Conservation (phyloP, 2,888 invertebrate genomes). For the Pyrrhosoma nymphula region DNA sequence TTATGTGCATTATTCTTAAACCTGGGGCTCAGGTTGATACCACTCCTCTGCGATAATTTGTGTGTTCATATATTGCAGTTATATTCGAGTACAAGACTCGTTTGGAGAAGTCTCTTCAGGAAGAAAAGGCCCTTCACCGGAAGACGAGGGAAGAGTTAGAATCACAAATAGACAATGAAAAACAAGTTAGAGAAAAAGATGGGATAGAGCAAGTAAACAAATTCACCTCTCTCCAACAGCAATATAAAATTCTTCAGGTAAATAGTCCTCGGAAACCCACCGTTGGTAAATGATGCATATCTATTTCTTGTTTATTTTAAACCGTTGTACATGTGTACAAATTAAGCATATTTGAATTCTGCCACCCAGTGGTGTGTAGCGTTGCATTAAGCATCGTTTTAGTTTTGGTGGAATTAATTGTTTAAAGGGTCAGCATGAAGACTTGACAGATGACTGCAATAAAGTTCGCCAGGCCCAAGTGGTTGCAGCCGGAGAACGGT, state of each 20-base stretch:
- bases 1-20: neutral
- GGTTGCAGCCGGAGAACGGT: conserved; percentile 76
- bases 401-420: neutral
- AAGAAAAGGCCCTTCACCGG: conserved; percentile 80
- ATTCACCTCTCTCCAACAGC: conserved; percentile 80
- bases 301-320: neutral
- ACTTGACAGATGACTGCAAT: conserved; percentile 79
- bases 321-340: neutral
- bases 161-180: conserved; percentile 78
- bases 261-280: conserved; percentile 47
- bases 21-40: neutral
- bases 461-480: conserved; percentile 78
- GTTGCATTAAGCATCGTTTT: neutral
- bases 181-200: conserved; percentile 79
- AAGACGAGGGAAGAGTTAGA: conserved; percentile 79
- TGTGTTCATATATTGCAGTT: conserved; percentile 76
- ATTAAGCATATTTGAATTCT: neutral
- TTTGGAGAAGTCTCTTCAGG: conserved; percentile 81
- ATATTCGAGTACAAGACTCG: conserved; percentile 81
- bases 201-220: conserved; percentile 79
- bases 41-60: neutral
- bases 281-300: neutral
- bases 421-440: conserved; percentile 79
- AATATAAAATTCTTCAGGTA: conserved; percentile 79
- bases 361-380: neutral